A percentile compares a stretch with the other conserved stretches of the same genome.
phyloP scores from a whole-genome alignment of 2,888 invertebrate species.

The Mamestra brassicae region DNA sequence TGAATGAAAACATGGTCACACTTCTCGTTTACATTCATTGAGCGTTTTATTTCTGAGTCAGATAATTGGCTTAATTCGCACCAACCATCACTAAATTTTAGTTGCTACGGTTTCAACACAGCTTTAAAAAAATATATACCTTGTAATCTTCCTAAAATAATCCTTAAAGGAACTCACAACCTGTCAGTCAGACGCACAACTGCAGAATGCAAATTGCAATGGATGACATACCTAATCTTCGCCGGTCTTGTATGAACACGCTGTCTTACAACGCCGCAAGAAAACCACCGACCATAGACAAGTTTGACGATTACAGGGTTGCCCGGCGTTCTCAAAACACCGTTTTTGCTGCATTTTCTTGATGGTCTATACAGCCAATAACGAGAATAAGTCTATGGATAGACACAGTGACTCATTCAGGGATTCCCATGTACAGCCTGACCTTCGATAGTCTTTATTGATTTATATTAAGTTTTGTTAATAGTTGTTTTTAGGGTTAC shows the following conservation, averaged over 20 bases:
- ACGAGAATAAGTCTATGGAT: slow-evolving; percentile 2
- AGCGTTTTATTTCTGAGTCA: background rate
- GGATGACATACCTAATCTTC: background rate
- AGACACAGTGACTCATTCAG: background rate
- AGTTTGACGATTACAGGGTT: slow-evolving; percentile 27
- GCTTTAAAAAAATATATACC: background rate
- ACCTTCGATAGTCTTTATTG: background rate
- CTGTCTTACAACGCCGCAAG: background rate
- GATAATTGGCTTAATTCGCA: slow-evolving; percentile 1
- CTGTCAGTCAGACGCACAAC: slow-evolving; percentile 1
- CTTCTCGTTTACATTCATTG: slow-evolving; percentile 1
- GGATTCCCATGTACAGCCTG: slow-evolving; percentile 6
- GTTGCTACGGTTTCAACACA: background rate
- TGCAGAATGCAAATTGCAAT: slow-evolving; percentile 3
- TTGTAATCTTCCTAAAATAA: background rate
- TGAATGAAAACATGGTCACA: background rate
- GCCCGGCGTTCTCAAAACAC: background rate
- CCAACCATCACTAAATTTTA: slow-evolving; percentile 2
- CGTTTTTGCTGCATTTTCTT: background rate
- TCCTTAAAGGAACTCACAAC: background rate
- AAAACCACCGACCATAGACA: slow-evolving; percentile 49
- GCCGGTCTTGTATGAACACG: background rate
- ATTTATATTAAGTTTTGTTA: background rate
- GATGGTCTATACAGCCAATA: background rate
- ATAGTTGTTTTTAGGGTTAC: background rate